phyloP scores from a whole-genome alignment of 1,140 invertebrate species.

The Dinoponera quadriceps region DNA sequence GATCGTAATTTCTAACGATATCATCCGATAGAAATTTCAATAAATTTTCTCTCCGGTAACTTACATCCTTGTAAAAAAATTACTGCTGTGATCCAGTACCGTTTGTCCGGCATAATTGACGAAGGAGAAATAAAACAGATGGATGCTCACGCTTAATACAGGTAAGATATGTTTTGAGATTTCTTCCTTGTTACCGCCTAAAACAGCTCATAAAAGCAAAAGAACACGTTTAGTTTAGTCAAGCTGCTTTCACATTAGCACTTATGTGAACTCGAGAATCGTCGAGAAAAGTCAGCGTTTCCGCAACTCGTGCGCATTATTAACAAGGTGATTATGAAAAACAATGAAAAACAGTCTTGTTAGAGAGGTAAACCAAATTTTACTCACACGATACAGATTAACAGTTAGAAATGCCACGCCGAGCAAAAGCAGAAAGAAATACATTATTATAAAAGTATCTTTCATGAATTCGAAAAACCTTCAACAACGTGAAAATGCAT shows the following conservation, averaged over 20 bases:
- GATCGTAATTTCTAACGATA: too few species aligned
- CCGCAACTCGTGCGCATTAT: not conserved
- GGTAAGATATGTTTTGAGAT: not conserved
- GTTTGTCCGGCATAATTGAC: slow-evolving; percentile 40
- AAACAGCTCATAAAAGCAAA: slow-evolving; percentile 1
- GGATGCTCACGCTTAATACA: not conserved
- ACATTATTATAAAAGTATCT: slow-evolving; percentile 30
- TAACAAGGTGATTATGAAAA: not conserved
- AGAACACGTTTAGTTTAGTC: not conserved
- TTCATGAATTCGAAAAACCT: slow-evolving; percentile 46
- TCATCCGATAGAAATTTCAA: not conserved
- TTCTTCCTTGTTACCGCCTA: slow-evolving; percentile 19
- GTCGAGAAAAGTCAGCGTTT: not conserved
- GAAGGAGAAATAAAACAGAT: slow-evolving; percentile 33
- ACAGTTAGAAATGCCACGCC: slow-evolving; percentile 41
- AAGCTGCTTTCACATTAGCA: not conserved
- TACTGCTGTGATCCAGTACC: slow-evolving; percentile 24
- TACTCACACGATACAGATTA: slow-evolving; percentile 37
- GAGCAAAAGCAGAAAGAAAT: slow-evolving; percentile 32
- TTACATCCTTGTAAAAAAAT: slow-evolving; percentile 32
- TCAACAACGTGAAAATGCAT: slow-evolving; percentile 20
- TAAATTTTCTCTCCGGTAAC: not conserved
- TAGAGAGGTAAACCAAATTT: not conserved
- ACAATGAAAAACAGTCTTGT: not conserved
- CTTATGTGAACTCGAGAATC: not conserved